Evolutionary conservation across 2,888 invertebrate genomes (phyloP).

Genomic region (Acrobasis consociella): DNA sequence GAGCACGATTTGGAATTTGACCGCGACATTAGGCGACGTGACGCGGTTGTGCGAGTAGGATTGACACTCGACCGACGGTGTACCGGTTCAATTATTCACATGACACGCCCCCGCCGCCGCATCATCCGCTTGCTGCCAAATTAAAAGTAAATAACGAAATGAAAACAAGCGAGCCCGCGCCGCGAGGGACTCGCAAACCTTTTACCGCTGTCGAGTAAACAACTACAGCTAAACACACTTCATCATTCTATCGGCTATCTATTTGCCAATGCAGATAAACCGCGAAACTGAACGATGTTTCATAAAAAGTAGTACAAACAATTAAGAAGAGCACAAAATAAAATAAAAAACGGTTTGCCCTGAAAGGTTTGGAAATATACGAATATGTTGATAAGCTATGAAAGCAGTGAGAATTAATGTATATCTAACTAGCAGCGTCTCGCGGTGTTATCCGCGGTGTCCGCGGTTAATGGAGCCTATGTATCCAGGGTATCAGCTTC

Average conservation of each 20-base stretch:
- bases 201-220: slow-evolving; percentile 79
- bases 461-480: too few species aligned
- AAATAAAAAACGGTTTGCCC: neutral
- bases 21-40: slow-evolving; percentile 32
- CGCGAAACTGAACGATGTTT: slow-evolving; percentile 54
- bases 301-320: slow-evolving; percentile 31
- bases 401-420: too few species aligned
- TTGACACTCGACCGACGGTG: slow-evolving; percentile 50
- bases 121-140: slow-evolving; percentile 82
- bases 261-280: slow-evolving; percentile 70
- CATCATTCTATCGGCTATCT: slow-evolving; percentile 77
- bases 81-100: slow-evolving; percentile 78
- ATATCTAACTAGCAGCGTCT: too few species aligned
- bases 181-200: slow-evolving; percentile 80
- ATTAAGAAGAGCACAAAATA: neutral
- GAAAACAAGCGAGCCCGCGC: slow-evolving; percentile 75
- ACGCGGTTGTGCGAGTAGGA: slow-evolving; percentile 37
- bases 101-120: slow-evolving; percentile 67
- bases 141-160: slow-evolving; percentile 83
- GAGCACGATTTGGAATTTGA: slow-evolving; percentile 3
- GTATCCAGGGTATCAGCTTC: too few species aligned
- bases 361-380: neutral
- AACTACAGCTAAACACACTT: slow-evolving; percentile 77
- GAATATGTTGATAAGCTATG: too few species aligned
- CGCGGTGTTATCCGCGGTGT: too few species aligned